A percentile compares a stretch with the other conserved stretches of the same genome.
Conservation (phyloP, 2,113 vertebrate genomes). For the Mirza zaza region DNA sequence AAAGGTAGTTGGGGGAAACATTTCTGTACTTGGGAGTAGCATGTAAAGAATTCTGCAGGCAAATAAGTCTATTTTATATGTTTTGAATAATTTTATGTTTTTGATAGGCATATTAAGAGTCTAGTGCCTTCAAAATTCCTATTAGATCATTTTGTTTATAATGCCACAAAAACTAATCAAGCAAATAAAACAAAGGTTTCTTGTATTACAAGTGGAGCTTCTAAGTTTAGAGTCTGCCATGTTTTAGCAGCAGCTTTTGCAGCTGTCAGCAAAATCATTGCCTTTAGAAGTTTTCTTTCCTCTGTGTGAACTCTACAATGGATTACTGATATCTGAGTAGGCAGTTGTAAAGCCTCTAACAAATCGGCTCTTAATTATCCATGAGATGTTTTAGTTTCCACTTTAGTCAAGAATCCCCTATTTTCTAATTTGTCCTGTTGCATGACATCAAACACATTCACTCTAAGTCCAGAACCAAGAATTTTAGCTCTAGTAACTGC, state of each 20-base stretch:
- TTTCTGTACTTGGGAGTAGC: not conserved
- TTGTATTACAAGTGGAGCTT: not conserved
- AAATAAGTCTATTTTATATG: not conserved
- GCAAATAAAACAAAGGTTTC: not conserved
- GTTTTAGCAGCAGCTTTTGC: not conserved
- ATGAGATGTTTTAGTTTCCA: not conserved
- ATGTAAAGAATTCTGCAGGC: not conserved
- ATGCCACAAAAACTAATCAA: not conserved
- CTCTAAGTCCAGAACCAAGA: not conserved
- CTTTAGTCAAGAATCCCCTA: not conserved
- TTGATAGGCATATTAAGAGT: not conserved
- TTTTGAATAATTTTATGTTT: slow-evolving; percentile 26
- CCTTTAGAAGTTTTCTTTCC: slow-evolving; percentile 29
- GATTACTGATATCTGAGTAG: not conserved
- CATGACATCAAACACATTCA: not conserved
- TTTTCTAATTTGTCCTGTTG: not conserved
- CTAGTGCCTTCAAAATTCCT: not conserved
- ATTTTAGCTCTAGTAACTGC: not conserved
- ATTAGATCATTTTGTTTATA: slow-evolving; percentile 21
- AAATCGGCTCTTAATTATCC: slow-evolving; percentile 4
- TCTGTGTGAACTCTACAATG: not conserved
- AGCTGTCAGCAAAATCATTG: slow-evolving; percentile 26
- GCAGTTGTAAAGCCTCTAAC: not conserved
- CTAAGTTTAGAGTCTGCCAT: not conserved
- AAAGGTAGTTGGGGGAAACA: not conserved